These are phyloP conservation scores for Budorcas taxicolor DNA, from an alignment of 2,113 vertebrate genomes.

Conservation along the genomic window DNA sequence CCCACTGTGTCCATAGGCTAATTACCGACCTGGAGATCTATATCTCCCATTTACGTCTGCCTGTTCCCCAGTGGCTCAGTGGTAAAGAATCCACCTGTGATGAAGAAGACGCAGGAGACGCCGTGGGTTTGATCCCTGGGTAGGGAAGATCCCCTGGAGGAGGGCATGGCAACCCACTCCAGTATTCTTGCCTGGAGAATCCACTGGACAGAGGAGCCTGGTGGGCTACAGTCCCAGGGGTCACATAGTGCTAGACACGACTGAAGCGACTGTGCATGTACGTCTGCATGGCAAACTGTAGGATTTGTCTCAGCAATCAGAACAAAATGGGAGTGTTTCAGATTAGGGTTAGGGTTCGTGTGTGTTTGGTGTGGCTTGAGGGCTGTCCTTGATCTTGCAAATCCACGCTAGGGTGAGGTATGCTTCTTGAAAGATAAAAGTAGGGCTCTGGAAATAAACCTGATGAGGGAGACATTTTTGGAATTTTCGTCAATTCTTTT, in stretches of 20 bases:
- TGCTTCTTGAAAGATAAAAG: neutral
- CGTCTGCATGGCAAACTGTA: neutral
- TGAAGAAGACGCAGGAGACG: neutral
- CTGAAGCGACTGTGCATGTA: neutral
- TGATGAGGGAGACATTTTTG: neutral
- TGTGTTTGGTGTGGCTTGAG: neutral
- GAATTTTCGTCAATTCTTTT: neutral
- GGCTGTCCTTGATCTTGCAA: neutral
- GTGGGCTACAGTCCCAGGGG: rapidly evolving
- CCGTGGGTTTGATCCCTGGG: neutral
- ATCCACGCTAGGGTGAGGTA: neutral
- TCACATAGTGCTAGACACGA: rapidly evolving
- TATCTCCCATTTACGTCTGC: neutral
- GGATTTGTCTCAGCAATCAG: constrained; percentile 20
- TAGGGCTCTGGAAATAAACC: neutral
- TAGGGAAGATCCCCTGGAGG: neutral
- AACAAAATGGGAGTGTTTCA: constrained; percentile 1
- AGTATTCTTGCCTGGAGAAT: neutral
- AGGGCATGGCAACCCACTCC: neutral
- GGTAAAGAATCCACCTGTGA: neutral
- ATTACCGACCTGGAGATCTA: neutral
- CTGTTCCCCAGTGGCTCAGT: neutral
- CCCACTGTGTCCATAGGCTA: neutral
- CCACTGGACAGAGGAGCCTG: neutral
- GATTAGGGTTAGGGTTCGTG: neutral